Evolutionary conservation across 2,797 vertebrate genomes (phyloP).

Genomic region (Lates japonicus): DNA sequence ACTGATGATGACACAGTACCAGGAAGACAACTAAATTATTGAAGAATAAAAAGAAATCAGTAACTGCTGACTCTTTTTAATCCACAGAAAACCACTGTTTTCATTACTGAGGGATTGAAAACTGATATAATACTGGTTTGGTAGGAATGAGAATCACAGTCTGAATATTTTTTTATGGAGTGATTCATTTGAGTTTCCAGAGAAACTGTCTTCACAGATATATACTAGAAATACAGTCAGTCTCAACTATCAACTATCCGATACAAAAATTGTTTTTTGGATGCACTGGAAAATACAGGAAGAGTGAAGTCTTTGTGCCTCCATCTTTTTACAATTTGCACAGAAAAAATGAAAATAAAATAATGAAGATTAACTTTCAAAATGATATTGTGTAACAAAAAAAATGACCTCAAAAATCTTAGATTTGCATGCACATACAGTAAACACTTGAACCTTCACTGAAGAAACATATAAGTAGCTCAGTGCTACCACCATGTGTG

Average conservation of each 20-base stretch:
- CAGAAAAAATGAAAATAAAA: not conserved
- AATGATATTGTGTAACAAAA: not conserved
- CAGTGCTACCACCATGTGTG: constrained; percentile 75
- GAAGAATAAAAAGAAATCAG: not conserved
- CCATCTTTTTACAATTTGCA: not conserved
- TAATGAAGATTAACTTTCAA: not conserved
- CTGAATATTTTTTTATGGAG: not conserved
- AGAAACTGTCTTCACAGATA: not conserved
- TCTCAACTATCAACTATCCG: not conserved
- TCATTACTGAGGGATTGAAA: not conserved
- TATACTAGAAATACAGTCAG: not conserved
- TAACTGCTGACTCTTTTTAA: not conserved
- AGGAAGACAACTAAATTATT: not conserved
- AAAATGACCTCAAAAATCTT: not conserved
- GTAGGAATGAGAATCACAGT: constrained; percentile 1
- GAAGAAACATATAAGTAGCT: constrained; percentile 25
- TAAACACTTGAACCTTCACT: constrained; percentile 3
- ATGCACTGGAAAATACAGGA: not conserved
- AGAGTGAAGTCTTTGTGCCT: not conserved
- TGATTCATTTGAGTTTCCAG: constrained; percentile 13
- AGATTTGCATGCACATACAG: constrained; percentile 3
- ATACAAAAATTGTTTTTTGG: not conserved
- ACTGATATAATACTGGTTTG: not conserved
- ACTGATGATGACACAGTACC: constrained; percentile 1
- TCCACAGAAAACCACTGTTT: not conserved